phyloP scores from a whole-genome alignment of 2,888 invertebrate species.

The Marronus borbonicus region DNA sequence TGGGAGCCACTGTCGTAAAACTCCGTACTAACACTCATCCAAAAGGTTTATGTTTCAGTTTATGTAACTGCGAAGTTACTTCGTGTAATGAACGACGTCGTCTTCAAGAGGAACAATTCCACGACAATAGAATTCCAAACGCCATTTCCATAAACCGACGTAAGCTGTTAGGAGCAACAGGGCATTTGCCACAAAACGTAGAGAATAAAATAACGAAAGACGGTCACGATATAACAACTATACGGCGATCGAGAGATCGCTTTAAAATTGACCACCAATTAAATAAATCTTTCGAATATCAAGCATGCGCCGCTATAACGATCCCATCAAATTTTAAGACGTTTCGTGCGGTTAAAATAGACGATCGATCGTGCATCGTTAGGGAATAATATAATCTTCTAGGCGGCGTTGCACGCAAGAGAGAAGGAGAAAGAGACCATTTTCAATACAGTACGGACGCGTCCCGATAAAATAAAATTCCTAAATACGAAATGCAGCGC shows the following conservation, averaged over 20 bases:
- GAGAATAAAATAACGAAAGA: slow-evolving; percentile 16
- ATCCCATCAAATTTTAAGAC: slow-evolving; percentile 41
- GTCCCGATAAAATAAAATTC: slow-evolving; percentile 15
- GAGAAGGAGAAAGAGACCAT: neutral
- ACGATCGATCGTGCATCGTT: slow-evolving; percentile 39
- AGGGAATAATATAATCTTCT: slow-evolving; percentile 37
- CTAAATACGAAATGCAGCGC: slow-evolving; percentile 6
- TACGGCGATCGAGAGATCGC: slow-evolving; percentile 9
- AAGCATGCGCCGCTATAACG: slow-evolving; percentile 37
- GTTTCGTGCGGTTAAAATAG: slow-evolving; percentile 24
- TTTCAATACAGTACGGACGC: neutral
- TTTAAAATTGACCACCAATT: slow-evolving; percentile 27
- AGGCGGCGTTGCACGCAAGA: neutral
- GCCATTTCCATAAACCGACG: neutral
- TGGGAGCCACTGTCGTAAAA: too few relatives aligned
- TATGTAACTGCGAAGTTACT: too few relatives aligned
- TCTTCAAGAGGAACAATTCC: neutral
- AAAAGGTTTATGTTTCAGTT: too few relatives aligned
- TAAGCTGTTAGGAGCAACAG: slow-evolving; percentile 2
- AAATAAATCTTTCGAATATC: slow-evolving; percentile 17
- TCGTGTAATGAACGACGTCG: neutral
- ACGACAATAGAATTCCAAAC: slow-evolving; percentile 1
- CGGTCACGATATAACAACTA: slow-evolving; percentile 1
- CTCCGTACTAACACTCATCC: too few relatives aligned
- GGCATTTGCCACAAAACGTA: slow-evolving; percentile 2